Percentiles rank a stretch among this genome's conserved stretches.
Conservation (phyloP, 2,113 vertebrate genomes). For the Melanocharis versteri region DNA sequence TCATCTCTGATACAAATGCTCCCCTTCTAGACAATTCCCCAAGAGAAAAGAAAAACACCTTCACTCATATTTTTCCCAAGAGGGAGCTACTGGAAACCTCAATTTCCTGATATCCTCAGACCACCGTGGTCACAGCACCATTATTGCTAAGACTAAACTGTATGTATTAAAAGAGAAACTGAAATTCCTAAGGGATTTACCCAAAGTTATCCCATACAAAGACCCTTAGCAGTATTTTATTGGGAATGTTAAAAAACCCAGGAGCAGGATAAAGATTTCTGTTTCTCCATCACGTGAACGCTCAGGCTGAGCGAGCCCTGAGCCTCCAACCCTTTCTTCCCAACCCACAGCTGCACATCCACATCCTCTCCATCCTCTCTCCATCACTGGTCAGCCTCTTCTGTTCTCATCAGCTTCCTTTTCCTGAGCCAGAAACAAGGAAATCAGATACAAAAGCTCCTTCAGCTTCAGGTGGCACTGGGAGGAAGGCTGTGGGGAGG, state of each 20-base stretch:
- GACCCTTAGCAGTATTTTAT: background rate
- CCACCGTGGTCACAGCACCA: background rate
- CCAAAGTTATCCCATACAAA: background rate
- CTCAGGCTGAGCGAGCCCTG: background rate
- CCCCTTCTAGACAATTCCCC: background rate
- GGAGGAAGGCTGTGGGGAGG: background rate
- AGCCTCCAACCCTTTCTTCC: background rate
- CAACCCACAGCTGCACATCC: fast-evolving
- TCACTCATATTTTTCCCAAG: background rate
- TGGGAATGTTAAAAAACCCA: background rate
- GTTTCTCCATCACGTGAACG: background rate
- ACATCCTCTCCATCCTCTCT: background rate
- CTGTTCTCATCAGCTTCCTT: background rate
- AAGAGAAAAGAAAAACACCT: background rate
- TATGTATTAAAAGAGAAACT: background rate
- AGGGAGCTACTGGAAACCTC: background rate
- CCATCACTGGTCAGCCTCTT: background rate
- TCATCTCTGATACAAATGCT: background rate
- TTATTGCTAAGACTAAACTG: background rate
- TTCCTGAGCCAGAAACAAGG: background rate
- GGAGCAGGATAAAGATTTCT: background rate
- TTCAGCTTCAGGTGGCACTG: background rate
- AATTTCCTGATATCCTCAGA: background rate
- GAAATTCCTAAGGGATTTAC: background rate
- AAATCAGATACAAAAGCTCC: conserved; percentile 50